Base-by-base conservation (phyloP, 1,140 invertebrate genomes). In the Bombus waltoni region DNA sequence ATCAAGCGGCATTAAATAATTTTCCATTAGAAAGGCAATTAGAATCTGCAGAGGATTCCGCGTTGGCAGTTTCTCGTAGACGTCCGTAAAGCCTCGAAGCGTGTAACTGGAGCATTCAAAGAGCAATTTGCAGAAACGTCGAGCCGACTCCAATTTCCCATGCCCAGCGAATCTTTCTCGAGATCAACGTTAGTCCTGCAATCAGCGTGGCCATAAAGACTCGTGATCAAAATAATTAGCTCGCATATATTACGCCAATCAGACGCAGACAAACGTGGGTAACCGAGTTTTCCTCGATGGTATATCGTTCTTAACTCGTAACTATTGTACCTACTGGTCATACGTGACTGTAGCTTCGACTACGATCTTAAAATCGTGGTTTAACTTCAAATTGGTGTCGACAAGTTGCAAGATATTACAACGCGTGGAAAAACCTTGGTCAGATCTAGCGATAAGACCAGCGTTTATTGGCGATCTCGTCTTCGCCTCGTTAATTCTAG, bases 91-190 rank as follows among this genome's bases (percentile, higher is more conserved):
- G 53, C 59, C 73, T 78, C 44, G 81, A 70, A 85, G 79, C 82
- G 62, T 85, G 84, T 81, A 89, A 89, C 88, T 89, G 84, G 87
- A 89, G 88, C 87, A 77, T 89, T 88, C 88, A 81, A 81, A 85
- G 88, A 76, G 87, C 87, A 89, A 89, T 85, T 88, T 88, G 87
- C 87, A 76, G 87, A 88, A 88, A 88, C 81, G 76, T 88, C 72
- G 82, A 89, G 87, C 87, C 81, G 74, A 75, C 81, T 85, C 38
- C 82, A 85, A 85, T 88, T 88, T 82, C 83, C 87, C 87, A 88
- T 72, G 72, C 87, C 87, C 81, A 80, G 65, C 76, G 76, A 72
- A 88, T 88, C 87, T 72, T 77, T 42, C 40, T 74, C 32, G 87
- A 59, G 88, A 88, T 88, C 87, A 88, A 65, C 76, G 35, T 35